Conservation (phyloP, 2,797 vertebrate species). For the Rhinogobio ventralis region DNA sequence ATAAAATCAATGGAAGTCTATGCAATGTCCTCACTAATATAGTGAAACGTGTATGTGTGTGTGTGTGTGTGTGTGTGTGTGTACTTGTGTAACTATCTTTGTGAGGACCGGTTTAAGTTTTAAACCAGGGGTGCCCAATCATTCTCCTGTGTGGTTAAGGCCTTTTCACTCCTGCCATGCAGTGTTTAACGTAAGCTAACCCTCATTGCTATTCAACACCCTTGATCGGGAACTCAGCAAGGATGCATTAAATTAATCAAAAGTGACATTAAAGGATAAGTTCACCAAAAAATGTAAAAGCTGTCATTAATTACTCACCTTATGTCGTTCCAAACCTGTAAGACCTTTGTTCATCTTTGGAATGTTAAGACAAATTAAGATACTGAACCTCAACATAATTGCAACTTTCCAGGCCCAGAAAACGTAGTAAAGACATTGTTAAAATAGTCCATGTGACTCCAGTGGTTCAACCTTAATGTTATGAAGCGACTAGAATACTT, state of each 20-base stretch:
- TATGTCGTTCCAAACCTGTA: too few species aligned
- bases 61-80: neutral
- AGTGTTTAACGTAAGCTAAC: neutral
- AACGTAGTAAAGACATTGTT: too few species aligned
- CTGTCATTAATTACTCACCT: too few species aligned
- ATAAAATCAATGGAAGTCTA: neutral
- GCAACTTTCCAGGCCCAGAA: too few species aligned
- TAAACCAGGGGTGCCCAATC: too few species aligned
- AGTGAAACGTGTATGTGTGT: neutral
- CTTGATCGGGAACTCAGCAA: neutral
- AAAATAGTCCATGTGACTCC: too few species aligned
- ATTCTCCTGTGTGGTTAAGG: neutral
- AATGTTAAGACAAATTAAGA: too few species aligned
- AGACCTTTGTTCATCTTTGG: too few species aligned
- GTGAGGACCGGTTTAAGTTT: neutral
- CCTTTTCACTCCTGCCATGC: neutral
- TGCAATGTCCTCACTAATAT: neutral
- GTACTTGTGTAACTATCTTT: neutral
- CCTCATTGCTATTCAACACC: constrained; percentile 15
- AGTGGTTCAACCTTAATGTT: too few species aligned
- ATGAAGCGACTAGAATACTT: too few species aligned
- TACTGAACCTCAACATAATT: too few species aligned
- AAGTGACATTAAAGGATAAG: neutral
- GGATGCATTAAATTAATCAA: neutral
- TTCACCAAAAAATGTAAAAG: too few species aligned